A percentile compares a stretch with the other conserved stretches of the same genome.
Evolutionary conservation across 1,140 invertebrate species (phyloP).

Genomic region (Microplitis demolitor): DNA sequence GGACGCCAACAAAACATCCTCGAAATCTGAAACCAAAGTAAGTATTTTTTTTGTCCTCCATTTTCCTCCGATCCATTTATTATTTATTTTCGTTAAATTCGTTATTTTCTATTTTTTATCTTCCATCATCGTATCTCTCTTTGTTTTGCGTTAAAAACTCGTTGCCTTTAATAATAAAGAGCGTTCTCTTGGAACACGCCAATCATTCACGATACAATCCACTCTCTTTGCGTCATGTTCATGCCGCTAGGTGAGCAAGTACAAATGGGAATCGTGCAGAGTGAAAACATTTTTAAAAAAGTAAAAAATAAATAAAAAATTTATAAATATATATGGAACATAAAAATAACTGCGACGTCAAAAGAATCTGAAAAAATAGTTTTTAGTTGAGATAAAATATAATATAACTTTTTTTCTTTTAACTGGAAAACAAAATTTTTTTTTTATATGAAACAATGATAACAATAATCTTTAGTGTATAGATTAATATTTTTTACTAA

Average conservation of each 20-base stretch:
- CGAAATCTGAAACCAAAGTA: constrained; percentile 60
- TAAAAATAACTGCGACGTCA: too few relatives aligned
- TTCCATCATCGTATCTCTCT: background rate
- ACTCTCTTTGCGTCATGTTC: constrained; percentile 27
- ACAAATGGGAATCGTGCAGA: background rate
- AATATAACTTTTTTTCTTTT: too few relatives aligned
- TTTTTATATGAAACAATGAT: too few relatives aligned
- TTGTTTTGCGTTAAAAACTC: background rate
- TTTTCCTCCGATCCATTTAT: constrained; percentile 17
- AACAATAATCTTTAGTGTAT: too few relatives aligned
- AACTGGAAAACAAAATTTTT: background rate
- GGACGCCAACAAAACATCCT: constrained; percentile 62
- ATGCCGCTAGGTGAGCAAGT: background rate
- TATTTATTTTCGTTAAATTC: background rate
- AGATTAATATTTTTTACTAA: too few relatives aligned
- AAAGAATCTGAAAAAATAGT: too few relatives aligned
- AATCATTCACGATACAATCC: constrained; percentile 21
- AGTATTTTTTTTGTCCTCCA: constrained; percentile 12
- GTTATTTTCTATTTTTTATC: constrained; percentile 1
- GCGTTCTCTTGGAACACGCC: constrained; percentile 2
- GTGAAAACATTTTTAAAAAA: too few relatives aligned
- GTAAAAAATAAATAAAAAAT: too few relatives aligned
- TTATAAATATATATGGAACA: too few relatives aligned
- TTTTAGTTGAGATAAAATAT: too few relatives aligned
- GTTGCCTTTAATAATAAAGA: constrained; percentile 9